A percentile compares a stretch with the other conserved stretches of the same genome.
Conservation (phyloP, 2,113 vertebrate species). For the Tympanuchus pallidicinctus region DNA sequence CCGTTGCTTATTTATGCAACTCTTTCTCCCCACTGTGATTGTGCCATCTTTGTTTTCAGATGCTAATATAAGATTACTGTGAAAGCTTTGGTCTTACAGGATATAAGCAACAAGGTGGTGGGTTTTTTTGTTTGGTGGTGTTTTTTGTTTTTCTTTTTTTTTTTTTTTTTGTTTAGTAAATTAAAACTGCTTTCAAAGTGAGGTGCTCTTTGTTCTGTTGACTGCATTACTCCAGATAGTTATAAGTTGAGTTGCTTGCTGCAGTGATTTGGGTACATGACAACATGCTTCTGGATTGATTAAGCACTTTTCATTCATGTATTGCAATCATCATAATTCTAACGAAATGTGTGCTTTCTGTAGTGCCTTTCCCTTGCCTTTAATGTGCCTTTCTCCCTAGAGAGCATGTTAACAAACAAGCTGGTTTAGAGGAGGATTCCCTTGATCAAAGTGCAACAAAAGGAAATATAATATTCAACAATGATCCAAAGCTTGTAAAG, state of each 20-base stretch:
- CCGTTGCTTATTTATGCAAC: background rate
- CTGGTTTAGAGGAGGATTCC: accelerated
- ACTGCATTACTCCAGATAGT: background rate
- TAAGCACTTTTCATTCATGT: background rate
- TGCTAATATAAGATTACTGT: background rate
- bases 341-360: background rate
- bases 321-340: background rate
- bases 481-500: background rate
- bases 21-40: background rate
- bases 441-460: background rate
- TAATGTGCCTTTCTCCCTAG: background rate
- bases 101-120: background rate
- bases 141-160: too few species aligned
- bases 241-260: background rate
- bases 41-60: background rate
- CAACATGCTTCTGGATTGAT: background rate
- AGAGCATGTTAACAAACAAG: background rate
- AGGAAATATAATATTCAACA: background rate
- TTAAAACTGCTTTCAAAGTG: background rate
- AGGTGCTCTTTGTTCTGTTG: background rate
- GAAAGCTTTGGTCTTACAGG: background rate
- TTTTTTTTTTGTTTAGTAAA: background rate
- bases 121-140: background rate
- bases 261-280: background rate
- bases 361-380: background rate